phyloP scores from a whole-genome alignment of 2,797 vertebrate genomes.

The Syncerus caffer region DNA sequence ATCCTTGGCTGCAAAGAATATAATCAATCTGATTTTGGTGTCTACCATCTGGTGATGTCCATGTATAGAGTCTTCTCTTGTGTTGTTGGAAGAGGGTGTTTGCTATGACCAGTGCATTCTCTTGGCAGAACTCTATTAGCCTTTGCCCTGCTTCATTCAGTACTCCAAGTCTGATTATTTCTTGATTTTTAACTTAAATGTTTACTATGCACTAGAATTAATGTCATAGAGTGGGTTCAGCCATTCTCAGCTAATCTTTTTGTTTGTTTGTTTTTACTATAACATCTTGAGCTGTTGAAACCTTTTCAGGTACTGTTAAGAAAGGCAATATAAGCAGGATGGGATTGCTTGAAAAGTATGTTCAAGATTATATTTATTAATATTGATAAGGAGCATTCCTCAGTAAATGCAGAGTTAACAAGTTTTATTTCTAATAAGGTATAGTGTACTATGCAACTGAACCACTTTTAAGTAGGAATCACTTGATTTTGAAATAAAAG shows the following conservation, averaged over 20 bases:
- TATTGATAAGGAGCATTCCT: conserved; percentile 14
- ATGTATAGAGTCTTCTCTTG: too few relatives aligned
- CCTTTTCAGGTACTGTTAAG: neutral
- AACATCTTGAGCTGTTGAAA: neutral
- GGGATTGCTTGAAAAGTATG: neutral
- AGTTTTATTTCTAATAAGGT: neutral
- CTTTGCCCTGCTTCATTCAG: too few relatives aligned
- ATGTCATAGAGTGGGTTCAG: neutral
- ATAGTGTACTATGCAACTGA: neutral
- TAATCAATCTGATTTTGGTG: too few relatives aligned
- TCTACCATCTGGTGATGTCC: too few relatives aligned
- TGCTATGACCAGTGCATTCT: too few relatives aligned
- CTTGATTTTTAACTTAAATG: neutral
- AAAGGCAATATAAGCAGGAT: conserved; percentile 14
- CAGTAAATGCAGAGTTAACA: neutral
- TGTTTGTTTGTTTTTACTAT: neutral
- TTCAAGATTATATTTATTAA: neutral
- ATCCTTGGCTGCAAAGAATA: too few relatives aligned
- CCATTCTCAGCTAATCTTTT: neutral
- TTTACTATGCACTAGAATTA: conserved; percentile 36
- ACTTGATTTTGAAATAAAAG: conserved; percentile 26
- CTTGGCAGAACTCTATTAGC: too few relatives aligned
- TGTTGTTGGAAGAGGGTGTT: too few relatives aligned
- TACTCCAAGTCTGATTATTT: neutral
- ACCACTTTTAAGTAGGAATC: neutral